A percentile compares a stretch with the other conserved stretches of the same genome.
These are phyloP conservation scores for Opisthocomus hoazin DNA, from an alignment of 2,113 vertebrate species.

Conservation along the genomic window DNA sequence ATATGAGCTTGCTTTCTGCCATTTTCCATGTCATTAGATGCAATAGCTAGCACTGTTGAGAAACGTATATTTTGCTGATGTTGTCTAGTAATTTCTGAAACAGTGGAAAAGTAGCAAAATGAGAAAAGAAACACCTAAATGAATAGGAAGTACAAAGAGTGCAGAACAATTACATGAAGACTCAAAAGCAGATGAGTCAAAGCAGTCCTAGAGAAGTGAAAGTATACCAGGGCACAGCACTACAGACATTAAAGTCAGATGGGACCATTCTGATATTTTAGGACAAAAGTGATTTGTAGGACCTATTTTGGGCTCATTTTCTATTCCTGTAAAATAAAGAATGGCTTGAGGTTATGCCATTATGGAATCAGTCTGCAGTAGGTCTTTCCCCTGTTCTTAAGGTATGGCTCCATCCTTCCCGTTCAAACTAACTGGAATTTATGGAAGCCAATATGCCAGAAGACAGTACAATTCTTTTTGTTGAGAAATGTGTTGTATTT, in stretches of 20 bases:
- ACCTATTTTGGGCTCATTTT: not conserved
- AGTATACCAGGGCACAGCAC: not conserved
- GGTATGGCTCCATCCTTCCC: not conserved
- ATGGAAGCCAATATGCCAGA: not conserved
- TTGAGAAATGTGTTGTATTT: not conserved
- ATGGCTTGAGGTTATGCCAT: not conserved
- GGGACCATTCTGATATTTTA: not conserved
- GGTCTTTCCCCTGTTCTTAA: not conserved
- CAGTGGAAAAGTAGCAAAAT: not conserved
- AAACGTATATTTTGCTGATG: not conserved
- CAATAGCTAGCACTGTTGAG: not conserved
- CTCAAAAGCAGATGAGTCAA: not conserved
- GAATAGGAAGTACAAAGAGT: not conserved
- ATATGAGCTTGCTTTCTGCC: not conserved
- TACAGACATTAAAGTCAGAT: not conserved
- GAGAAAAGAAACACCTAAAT: not conserved
- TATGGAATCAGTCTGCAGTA: not conserved
- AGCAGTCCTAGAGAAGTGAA: not conserved
- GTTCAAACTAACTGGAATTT: not conserved
- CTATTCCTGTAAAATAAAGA: not conserved
- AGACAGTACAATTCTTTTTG: not conserved
- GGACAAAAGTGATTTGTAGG: not conserved
- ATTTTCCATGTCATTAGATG: not conserved
- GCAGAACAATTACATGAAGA: not conserved
- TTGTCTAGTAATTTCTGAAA: not conserved